A percentile compares a stretch with the other conserved stretches of the same genome.
Evolutionary conservation across 2,888 invertebrate genomes (phyloP).

Genomic region (Caenorhabditis zanzibari): DNA sequence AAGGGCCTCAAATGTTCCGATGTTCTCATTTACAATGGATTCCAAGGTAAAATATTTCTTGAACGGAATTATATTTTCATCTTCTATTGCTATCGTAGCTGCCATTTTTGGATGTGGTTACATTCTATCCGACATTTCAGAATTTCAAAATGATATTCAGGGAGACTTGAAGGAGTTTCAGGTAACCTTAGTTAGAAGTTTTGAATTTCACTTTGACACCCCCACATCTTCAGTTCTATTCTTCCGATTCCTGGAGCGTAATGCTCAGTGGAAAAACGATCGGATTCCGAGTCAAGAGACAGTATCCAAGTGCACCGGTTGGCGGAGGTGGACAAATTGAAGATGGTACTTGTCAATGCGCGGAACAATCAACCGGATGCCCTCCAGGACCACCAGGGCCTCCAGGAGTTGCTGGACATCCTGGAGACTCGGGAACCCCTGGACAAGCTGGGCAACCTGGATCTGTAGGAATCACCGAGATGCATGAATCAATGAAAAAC

Average conservation of each 20-base stretch:
- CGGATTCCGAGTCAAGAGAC: conserved; percentile 42
- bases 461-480: conserved; percentile 11
- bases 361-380: conserved; percentile 57
- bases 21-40: background rate
- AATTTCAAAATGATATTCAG: conserved; percentile 41
- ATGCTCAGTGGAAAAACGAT: conserved; percentile 39
- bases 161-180: conserved; percentile 54
- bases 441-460: conserved; percentile 45
- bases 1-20: too few species aligned
- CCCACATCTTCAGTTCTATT: conserved; percentile 36
- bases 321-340: conserved; percentile 53
- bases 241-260: conserved; percentile 51
- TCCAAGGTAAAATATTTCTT: conserved; percentile 12
- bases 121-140: conserved; percentile 48
- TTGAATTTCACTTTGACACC: too few species aligned
- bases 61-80: conserved; percentile 13
- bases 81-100: conserved; percentile 16
- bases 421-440: conserved; percentile 44
- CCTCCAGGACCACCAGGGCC: conserved; percentile 54
- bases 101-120: conserved; percentile 32
- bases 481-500: conserved; percentile 21
- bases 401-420: conserved; percentile 49
- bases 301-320: conserved; percentile 34
- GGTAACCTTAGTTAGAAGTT: too few species aligned
- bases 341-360: conserved; percentile 59